Evolutionary conservation across 2,888 invertebrate genomes (phyloP).

Genomic region (Thyatira batis): DNA sequence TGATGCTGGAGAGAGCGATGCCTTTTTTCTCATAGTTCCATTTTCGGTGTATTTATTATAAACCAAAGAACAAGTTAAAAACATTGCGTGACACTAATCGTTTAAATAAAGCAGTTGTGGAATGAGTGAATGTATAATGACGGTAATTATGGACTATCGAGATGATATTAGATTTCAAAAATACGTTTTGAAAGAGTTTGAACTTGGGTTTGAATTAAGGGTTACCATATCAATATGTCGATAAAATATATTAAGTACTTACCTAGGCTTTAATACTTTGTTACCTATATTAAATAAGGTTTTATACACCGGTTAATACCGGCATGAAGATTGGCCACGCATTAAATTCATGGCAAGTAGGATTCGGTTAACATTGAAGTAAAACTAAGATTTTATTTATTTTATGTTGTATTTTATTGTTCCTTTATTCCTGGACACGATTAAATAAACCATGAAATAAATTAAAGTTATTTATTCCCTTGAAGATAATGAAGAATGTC

Average conservation of each 20-base stretch:
- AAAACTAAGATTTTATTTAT: no score
- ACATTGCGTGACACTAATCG: constrained; percentile 6
- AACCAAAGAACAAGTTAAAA: background rate
- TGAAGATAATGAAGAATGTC: background rate
- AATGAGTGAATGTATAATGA: background rate
- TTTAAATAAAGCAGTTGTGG: constrained; percentile 4
- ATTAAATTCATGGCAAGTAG: no score
- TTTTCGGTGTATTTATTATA: background rate
- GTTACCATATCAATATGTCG: no score
- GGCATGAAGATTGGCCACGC: no score
- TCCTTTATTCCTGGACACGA: no score
- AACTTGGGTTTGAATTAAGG: background rate
- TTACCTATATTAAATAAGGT: background rate
- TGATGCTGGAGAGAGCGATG: no score
- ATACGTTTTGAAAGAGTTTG: background rate
- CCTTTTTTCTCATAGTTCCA: no score
- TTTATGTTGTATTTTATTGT: no score
- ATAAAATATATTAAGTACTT: no score
- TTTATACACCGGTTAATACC: background rate
- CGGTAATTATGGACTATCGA: background rate
- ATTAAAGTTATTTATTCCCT: background rate
- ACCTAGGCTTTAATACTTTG: no score
- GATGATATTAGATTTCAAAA: background rate
- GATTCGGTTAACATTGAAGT: no score
- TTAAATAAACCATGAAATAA: no score